Percentiles rank a stretch among this genome's conserved stretches.
Conservation (phyloP, 1,140 invertebrate species). For the Lasioglossum baleicum region DNA sequence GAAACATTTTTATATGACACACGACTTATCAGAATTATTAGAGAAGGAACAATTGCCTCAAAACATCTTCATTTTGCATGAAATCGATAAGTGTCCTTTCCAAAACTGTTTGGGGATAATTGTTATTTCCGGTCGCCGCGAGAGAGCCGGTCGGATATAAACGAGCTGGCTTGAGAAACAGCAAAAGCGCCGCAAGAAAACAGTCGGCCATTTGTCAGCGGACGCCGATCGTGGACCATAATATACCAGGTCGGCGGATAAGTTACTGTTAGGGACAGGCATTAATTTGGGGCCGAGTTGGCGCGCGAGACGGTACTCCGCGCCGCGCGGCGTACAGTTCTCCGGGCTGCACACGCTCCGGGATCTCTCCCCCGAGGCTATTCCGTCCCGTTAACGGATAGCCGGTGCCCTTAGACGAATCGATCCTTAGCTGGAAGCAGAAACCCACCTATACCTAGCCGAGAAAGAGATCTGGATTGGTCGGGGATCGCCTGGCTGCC, state of each 20-base stretch:
- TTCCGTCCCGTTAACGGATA: slow-evolving; percentile 75
- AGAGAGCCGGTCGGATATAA: neutral
- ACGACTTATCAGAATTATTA: no score
- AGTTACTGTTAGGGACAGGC: slow-evolving; percentile 74
- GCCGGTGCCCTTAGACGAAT: slow-evolving; percentile 70
- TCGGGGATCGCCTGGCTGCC: neutral
- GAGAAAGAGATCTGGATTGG: slow-evolving; percentile 9
- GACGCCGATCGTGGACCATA: slow-evolving; percentile 70
- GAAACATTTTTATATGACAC: no score
- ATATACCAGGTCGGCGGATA: slow-evolving; percentile 71
- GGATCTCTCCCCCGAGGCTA: slow-evolving; percentile 76
- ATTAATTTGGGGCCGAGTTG: slow-evolving; percentile 75
- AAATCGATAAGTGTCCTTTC: no score
- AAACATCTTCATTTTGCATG: no score
- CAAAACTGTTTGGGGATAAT: no score
- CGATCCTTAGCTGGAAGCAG: slow-evolving; percentile 66
- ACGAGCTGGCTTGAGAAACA: neutral
- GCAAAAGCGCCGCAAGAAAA: slow-evolving; percentile 64
- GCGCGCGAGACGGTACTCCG: slow-evolving; percentile 60
- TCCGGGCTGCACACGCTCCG: slow-evolving; percentile 41
- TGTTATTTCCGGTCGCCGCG: no score
- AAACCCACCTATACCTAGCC: neutral
- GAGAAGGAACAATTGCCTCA: no score
- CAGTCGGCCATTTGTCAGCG: slow-evolving; percentile 69
- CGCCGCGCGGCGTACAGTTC: slow-evolving; percentile 30